Evolutionary conservation across 1,140 invertebrate genomes (phyloP).

Genomic region (Muscidifurax raptorellus): DNA sequence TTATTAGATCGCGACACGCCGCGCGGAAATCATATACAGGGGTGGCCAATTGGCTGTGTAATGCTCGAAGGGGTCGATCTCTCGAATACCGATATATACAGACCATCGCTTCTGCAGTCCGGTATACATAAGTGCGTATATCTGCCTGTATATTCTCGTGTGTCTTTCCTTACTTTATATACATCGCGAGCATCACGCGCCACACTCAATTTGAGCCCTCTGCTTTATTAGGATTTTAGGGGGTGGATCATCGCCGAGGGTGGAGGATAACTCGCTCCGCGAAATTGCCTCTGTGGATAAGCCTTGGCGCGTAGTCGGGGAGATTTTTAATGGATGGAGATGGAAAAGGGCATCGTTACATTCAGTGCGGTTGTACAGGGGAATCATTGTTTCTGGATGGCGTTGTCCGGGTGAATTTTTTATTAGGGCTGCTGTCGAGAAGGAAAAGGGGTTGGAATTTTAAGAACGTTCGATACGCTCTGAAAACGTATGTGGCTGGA

Average conservation of each 20-base stretch:
- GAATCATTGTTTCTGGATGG: neutral
- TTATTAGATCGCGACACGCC: neutral
- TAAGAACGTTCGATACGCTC: too few species aligned
- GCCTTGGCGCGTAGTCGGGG: neutral
- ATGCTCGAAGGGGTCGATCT: conserved; percentile 65
- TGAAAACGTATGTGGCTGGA: too few species aligned
- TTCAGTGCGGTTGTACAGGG: neutral
- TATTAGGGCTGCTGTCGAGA: neutral
- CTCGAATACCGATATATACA: neutral
- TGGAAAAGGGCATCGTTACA: neutral
- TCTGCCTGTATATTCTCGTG: neutral
- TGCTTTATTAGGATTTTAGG: conserved; percentile 46
- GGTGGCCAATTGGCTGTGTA: conserved; percentile 75
- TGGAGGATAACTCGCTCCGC: neutral
- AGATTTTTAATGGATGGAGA: neutral
- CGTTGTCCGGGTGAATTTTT: neutral
- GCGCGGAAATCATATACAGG: conserved; percentile 38
- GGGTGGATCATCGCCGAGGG: conserved; percentile 26
- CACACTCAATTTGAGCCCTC: neutral
- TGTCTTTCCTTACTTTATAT: too few species aligned
- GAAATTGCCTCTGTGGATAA: conserved; percentile 10
- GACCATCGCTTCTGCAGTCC: neutral
- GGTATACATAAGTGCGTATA: neutral
- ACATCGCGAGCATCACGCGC: too few species aligned
- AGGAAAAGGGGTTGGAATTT: too few species aligned